These are phyloP conservation scores for Drosophila tristis DNA, from an alignment of 1,140 invertebrate genomes.

Conservation along the genomic window DNA sequence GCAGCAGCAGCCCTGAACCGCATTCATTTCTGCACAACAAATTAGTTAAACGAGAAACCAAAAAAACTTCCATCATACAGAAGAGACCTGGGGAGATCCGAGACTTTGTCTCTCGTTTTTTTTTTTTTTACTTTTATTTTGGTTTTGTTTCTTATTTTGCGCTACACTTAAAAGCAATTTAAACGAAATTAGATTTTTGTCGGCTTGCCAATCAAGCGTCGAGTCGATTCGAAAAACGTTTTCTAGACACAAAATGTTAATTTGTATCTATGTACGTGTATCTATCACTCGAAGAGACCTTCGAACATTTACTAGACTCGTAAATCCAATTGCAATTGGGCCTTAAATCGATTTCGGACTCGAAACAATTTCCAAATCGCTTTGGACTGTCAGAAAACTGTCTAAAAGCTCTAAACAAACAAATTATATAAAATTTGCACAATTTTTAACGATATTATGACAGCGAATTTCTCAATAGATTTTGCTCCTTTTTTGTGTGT, in stretches of 20 bases:
- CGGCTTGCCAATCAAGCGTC: conserved; percentile 66
- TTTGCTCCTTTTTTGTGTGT: conserved; percentile 1
- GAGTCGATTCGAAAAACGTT: conserved; percentile 35
- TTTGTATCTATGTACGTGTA: conserved; percentile 32
- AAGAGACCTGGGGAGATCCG: neutral
- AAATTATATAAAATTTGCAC: conserved; percentile 71
- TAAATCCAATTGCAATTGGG: conserved; percentile 61
- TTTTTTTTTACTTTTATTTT: conserved; percentile 50
- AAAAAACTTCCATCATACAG: conserved; percentile 47
- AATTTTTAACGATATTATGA: conserved; percentile 59
- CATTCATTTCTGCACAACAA: conserved; percentile 45
- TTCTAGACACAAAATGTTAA: conserved; percentile 51
- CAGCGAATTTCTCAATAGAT: conserved; percentile 29
- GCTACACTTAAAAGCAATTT: conserved; percentile 75
- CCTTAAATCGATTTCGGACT: conserved; percentile 12
- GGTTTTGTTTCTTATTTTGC: neutral
- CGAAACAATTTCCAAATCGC: conserved; percentile 41
- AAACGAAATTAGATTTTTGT: conserved; percentile 75
- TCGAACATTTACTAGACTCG: conserved; percentile 33
- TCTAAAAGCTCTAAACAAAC: conserved; percentile 42
- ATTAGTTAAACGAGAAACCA: conserved; percentile 43
- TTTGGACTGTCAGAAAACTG: conserved; percentile 31
- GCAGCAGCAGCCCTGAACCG: conserved; percentile 46
- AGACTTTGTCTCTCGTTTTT: neutral
- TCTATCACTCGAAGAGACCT: conserved; percentile 19